These are phyloP conservation scores for Strigamia transsilvanica DNA, from an alignment of 2,888 invertebrate genomes.

Conservation along the genomic window DNA sequence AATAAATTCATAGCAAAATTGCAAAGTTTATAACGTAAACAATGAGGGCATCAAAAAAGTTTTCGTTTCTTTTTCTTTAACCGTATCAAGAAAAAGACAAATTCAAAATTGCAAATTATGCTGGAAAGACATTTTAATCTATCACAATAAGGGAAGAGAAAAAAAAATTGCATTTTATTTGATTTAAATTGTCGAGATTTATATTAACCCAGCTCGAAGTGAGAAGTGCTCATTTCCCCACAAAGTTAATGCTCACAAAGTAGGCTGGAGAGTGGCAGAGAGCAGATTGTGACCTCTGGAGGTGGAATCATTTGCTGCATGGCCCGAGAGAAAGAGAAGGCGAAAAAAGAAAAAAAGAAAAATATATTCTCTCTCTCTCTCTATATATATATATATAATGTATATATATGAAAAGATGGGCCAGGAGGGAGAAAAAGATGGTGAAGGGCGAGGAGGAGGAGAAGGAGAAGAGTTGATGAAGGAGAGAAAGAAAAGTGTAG, in stretches of 20 bases:
- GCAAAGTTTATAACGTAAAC: too few species aligned
- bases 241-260: too few species aligned
- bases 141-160: too few species aligned
- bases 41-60: background rate
- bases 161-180: too few species aligned
- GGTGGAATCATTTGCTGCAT: conserved; percentile 16
- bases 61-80: background rate
- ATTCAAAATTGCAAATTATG: too few species aligned
- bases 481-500: conserved; percentile 31
- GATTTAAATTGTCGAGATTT: background rate
- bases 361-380: too few species aligned
- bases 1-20: background rate
- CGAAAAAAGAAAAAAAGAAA: background rate
- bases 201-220: background rate
- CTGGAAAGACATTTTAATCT: too few species aligned
- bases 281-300: conserved; percentile 4
- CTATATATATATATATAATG: background rate
- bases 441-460: background rate
- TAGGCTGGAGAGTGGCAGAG: background rate
- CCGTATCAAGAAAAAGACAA: too few species aligned
- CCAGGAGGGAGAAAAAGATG: background rate
- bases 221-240: background rate
- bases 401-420: conserved; percentile 1
- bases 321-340: background rate
- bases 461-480: background rate